A percentile compares a stretch with the other conserved stretches of the same genome.
Conservation (phyloP, 64 coral and sea anemone genomes). For the Stylophora pistillata region DNA sequence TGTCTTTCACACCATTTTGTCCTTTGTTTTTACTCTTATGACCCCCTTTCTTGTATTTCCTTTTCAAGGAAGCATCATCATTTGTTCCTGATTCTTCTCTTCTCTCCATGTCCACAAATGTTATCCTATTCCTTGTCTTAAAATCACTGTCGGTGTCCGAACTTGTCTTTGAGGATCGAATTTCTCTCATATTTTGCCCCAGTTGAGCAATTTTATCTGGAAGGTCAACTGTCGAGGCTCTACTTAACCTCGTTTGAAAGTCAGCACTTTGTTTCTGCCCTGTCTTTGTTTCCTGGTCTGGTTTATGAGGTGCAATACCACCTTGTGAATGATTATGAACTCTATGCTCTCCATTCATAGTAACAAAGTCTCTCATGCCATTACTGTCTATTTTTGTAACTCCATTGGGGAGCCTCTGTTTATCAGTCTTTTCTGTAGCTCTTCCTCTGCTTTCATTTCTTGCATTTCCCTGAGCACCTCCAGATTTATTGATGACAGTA, state of each 20-base stretch:
- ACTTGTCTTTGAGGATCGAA: conserved; percentile 5
- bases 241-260: conserved; percentile 2
- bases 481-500: background rate
- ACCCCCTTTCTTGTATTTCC: conserved; percentile 69
- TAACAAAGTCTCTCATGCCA: background rate
- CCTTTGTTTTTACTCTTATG: conserved; percentile 7
- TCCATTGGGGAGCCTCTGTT: background rate
- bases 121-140: conserved; percentile 2
- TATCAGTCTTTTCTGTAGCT: background rate
- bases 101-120: background rate
- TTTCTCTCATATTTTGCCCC: background rate
- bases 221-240: background rate
- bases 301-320: background rate
- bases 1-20: background rate
- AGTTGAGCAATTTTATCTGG: background rate
- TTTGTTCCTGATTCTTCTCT: conserved; percentile 30
- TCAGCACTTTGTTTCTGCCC: background rate
- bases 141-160: conserved; percentile 20
- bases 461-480: background rate
- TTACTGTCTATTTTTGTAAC: background rate
- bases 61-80: conserved; percentile 67
- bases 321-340: background rate
- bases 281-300: background rate
- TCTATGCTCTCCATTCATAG: conserved; percentile 26
- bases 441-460: background rate